These are phyloP conservation scores for Vultur gryphus DNA, from an alignment of 2,797 vertebrate genomes.

Conservation along the genomic window DNA sequence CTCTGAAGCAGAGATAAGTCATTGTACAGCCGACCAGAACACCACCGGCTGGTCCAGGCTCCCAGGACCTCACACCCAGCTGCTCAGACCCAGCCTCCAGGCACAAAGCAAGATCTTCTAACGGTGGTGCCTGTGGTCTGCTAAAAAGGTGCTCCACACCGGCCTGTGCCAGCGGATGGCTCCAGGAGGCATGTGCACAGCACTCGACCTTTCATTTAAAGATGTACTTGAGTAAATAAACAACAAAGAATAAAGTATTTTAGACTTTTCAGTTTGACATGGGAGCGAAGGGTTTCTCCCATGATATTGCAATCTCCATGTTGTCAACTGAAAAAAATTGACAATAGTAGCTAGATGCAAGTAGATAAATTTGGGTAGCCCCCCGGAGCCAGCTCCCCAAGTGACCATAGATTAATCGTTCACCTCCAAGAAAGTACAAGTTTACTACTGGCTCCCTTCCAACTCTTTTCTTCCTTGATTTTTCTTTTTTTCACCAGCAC, in stretches of 20 bases:
- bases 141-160: neutral
- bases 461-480: neutral
- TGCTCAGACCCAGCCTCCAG: neutral
- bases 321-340: neutral
- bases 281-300: neutral
- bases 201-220: neutral
- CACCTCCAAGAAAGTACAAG: neutral
- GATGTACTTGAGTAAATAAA: neutral
- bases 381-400: neutral
- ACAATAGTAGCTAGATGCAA: neutral
- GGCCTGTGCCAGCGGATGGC: rapidly evolving
- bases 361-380: neutral
- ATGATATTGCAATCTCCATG: neutral
- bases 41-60: neutral
- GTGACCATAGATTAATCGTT: neutral
- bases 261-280: neutral
- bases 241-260: neutral
- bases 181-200: neutral
- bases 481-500: neutral
- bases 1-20: neutral
- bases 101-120: neutral
- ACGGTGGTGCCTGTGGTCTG: neutral
- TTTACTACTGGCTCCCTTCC: neutral
- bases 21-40: neutral
- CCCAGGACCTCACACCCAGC: neutral